Percentiles rank a stretch among this genome's conserved stretches.
These are phyloP conservation scores for Dicycla oo DNA, from an alignment of 2,888 invertebrate species.

Conservation along the genomic window DNA sequence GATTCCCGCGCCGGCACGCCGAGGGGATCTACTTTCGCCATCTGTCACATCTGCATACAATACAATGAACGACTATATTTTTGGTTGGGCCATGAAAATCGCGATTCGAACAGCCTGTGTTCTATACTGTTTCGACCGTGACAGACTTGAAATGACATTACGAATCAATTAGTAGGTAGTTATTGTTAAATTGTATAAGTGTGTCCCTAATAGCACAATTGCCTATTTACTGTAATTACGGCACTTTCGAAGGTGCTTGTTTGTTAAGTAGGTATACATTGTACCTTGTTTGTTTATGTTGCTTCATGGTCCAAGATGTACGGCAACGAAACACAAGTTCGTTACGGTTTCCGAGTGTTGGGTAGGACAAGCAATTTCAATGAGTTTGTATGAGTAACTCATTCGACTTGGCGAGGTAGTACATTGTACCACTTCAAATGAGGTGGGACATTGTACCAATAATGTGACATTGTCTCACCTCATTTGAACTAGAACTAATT, in stretches of 20 bases:
- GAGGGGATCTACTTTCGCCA: conserved; percentile 84
- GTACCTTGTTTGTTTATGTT: conserved; percentile 29
- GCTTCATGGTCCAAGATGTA: not conserved
- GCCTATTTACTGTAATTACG: conserved; percentile 44
- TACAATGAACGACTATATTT: conserved; percentile 79
- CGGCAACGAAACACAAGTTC: not conserved
- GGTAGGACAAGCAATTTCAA: too few relatives aligned
- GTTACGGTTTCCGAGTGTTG: too few relatives aligned
- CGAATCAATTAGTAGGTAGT: conserved; percentile 48
- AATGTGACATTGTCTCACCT: too few relatives aligned
- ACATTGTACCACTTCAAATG: too few relatives aligned
- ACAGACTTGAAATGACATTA: conserved; percentile 31
- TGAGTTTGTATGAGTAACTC: too few relatives aligned
- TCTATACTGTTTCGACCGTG: conserved; percentile 23
- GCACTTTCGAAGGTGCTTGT: conserved; percentile 11
- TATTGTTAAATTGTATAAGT: conserved; percentile 50
- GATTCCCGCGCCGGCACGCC: conserved; percentile 79
- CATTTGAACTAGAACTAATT: too few relatives aligned
- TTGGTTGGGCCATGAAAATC: conserved; percentile 64
- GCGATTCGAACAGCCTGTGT: conserved; percentile 46
- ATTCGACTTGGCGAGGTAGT: too few relatives aligned
- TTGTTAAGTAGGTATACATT: conserved; percentile 22
- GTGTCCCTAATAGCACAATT: conserved; percentile 50
- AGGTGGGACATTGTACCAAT: too few relatives aligned
- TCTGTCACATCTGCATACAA: conserved; percentile 87